phyloP scores from a whole-genome alignment of 2,113 vertebrate genomes.

The Planiliza haematocheilus region DNA sequence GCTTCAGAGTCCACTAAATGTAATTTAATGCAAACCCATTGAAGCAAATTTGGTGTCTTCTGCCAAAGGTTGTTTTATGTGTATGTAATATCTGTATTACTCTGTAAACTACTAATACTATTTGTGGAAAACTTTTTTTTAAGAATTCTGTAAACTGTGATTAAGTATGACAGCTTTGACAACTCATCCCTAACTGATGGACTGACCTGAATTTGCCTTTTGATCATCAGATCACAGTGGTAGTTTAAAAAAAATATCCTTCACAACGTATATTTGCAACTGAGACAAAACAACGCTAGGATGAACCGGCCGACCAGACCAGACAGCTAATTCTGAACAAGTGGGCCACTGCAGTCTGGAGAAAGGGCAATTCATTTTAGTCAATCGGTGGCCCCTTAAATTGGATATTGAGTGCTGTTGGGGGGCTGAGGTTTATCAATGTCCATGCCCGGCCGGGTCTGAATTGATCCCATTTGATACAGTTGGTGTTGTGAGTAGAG shows the following conservation, averaged over 20 bases:
- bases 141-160: background rate
- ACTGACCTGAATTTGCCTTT: constrained; percentile 37
- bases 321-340: constrained; percentile 70
- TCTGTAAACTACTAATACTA: constrained; percentile 1
- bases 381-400: constrained; percentile 80
- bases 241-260: background rate
- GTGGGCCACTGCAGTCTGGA: constrained; percentile 47
- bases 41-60: background rate
- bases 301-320: constrained; percentile 57
- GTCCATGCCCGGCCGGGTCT: constrained; percentile 72
- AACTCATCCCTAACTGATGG: background rate
- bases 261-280: constrained; percentile 29
- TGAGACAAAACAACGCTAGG: constrained; percentile 33
- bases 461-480: constrained; percentile 78
- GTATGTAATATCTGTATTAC: background rate
- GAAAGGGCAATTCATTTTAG: constrained; percentile 78
- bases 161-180: constrained; percentile 8
- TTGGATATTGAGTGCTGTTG: constrained; percentile 78
- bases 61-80: background rate
- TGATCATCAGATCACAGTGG: constrained; percentile 25
- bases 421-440: constrained; percentile 78
- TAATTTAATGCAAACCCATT: background rate
- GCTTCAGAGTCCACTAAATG: background rate
- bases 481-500: constrained; percentile 64
- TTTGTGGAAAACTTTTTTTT: constrained; percentile 8